phyloP scores from a whole-genome alignment of 2,888 invertebrate genomes.

The Lithophane ornitopus region DNA sequence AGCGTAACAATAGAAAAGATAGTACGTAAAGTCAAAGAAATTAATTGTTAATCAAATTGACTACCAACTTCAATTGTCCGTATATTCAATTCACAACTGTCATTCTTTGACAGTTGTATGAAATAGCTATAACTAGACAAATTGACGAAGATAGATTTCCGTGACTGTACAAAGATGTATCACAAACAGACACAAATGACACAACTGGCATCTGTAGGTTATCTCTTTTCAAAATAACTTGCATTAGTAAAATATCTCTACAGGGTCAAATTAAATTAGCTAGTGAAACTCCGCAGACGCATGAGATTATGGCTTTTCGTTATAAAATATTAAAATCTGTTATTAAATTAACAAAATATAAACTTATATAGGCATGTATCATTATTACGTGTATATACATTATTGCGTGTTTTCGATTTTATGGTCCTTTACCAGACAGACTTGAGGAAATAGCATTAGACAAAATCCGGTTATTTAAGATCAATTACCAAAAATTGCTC shows the following conservation, averaged over 20 bases:
- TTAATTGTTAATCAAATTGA: too few species aligned
- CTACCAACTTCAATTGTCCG: too few species aligned
- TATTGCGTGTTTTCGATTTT: constrained; percentile 26
- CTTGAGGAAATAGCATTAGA: constrained; percentile 55
- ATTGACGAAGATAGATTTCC: not conserved
- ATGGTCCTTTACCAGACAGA: constrained; percentile 31
- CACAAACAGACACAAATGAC: not conserved
- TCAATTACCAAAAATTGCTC: constrained; percentile 57
- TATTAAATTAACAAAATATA: constrained; percentile 12
- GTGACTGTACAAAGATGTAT: not conserved
- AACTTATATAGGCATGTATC: constrained; percentile 14
- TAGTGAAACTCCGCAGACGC: too few species aligned
- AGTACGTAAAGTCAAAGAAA: not conserved
- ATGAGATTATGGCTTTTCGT: not conserved
- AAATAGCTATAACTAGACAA: too few species aligned
- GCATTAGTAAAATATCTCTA: too few species aligned
- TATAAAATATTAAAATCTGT: not conserved
- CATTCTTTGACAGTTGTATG: too few species aligned
- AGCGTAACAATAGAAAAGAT: constrained; percentile 16
- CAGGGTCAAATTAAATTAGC: too few species aligned
- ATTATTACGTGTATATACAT: too few species aligned
- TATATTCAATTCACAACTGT: too few species aligned
- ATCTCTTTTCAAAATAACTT: not conserved
- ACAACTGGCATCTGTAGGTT: not conserved
- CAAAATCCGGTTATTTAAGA: constrained; percentile 58